Base-by-base conservation (phyloP, 1,140 invertebrate species). In the Ceratina calcarata region DNA sequence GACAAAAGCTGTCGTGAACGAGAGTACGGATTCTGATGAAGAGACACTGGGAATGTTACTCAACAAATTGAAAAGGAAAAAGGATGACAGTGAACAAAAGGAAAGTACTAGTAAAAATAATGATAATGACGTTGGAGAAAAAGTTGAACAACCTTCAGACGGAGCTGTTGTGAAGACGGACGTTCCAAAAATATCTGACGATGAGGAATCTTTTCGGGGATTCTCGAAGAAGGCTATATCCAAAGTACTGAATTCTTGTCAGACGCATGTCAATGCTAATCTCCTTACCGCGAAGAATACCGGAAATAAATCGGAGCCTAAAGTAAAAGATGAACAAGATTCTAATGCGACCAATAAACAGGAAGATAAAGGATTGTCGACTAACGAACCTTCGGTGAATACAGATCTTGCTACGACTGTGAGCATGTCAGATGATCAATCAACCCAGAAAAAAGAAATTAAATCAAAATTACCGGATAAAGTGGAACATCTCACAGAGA, bases 141-240 rank as follows among this genome's bases (percentile, higher is more conserved):
- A 64, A 66, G 20, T 62, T 84, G 64, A 80, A 49, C 62, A 73
- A 10, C 16, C 37, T 24, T 45, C 51, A 15, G 20, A 84, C 12
- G 49, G 32, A 60, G 37, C 69, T 76, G 66, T 57, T 20, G 45
- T 45, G 22, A 84, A 86, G 65, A 27, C 53, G 0, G 85, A 85
- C n/a, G 0, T 83, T n/a, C 69, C 85, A 4, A 93, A 92, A 67
- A 84, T 88, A 16, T 93, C 92, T 0, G 93, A 94, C 51, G 94
- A 94, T 12, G 93, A 94, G 65, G 93, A 93, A 81, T 93, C 91
- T 66, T 94, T 94, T 85, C 91, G 92, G n/a, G 93, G 93, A 37
- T 94, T 94, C 80, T 88, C 91, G 0, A 92, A 92, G 70, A 93
- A 92, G 68, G 89, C 91, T 0, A 90, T 91, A 70, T 87, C 89